A percentile compares a stretch with the other conserved stretches of the same genome.
Evolutionary conservation across 2,113 vertebrate genomes (phyloP).

Genomic region (Ornithorhynchus anatinus): DNA sequence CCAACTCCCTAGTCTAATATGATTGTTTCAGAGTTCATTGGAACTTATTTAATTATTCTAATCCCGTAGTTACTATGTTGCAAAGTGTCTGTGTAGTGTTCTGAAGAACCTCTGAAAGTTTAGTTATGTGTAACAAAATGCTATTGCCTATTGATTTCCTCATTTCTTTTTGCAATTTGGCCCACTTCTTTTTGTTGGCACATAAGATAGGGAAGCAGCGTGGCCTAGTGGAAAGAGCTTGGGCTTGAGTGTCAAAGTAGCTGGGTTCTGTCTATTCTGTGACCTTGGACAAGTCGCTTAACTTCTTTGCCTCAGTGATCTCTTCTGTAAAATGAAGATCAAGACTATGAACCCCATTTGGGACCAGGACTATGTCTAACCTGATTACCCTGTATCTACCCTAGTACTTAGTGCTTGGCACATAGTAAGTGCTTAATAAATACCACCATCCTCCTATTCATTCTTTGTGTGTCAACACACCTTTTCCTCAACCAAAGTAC

Average conservation of each 20-base stretch:
- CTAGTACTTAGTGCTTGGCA: too few relatives aligned
- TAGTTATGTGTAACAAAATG: not conserved
- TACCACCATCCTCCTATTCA: not conserved
- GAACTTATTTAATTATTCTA: slow-evolving; percentile 19
- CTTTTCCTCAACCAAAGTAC: not conserved
- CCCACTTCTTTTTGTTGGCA: not conserved
- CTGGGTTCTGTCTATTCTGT: too few relatives aligned
- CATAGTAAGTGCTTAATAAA: too few relatives aligned
- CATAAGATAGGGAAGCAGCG: too few relatives aligned
- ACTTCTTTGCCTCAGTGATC: too few relatives aligned
- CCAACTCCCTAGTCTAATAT: not conserved
- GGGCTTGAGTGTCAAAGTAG: too few relatives aligned
- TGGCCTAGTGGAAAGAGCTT: too few relatives aligned
- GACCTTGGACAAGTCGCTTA: too few relatives aligned
- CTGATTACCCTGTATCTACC: not conserved
- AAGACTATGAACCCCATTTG: too few relatives aligned
- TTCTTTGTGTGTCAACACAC: slow-evolving; percentile 12
- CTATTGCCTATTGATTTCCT: not conserved
- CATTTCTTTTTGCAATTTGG: not conserved
- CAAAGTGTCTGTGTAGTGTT: slow-evolving; percentile 19
- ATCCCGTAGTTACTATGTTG: slow-evolving; percentile 7
- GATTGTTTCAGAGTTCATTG: slow-evolving; percentile 23
- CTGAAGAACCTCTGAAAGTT: slow-evolving; percentile 1
- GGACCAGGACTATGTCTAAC: not conserved
- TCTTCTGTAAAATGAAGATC: too few relatives aligned